Conservation (phyloP, 1,140 invertebrate genomes). For the Bombus sibiricus region DNA sequence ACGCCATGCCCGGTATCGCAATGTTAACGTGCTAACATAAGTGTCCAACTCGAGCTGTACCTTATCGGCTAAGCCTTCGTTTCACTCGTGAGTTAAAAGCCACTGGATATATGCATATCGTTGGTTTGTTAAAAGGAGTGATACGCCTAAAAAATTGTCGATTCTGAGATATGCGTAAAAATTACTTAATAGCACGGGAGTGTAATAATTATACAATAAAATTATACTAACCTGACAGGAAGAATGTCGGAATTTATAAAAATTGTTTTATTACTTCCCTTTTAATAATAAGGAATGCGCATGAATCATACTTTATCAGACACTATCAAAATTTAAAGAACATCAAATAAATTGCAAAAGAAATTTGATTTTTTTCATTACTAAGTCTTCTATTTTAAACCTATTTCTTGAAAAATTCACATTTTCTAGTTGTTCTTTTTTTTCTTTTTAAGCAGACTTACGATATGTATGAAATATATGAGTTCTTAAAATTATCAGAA, state of each 20-base stretch:
- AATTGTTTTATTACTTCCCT: background rate
- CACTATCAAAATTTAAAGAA: background rate
- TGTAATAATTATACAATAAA: background rate
- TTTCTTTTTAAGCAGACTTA: background rate
- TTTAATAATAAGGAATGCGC: background rate
- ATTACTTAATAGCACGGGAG: background rate
- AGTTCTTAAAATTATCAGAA: background rate
- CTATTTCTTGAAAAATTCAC: background rate
- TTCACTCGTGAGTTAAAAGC: conserved; percentile 43
- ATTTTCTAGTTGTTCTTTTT: background rate
- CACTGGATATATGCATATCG: background rate
- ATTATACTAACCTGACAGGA: background rate
- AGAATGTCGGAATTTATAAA: background rate
- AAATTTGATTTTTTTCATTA: background rate
- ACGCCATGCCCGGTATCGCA: conserved; percentile 34
- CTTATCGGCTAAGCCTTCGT: conserved; percentile 45
- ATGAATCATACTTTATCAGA: background rate
- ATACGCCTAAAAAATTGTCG: background rate
- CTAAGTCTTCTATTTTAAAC: background rate
- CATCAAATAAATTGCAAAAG: background rate
- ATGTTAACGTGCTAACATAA: conserved; percentile 51
- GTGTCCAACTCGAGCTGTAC: conserved; percentile 50
- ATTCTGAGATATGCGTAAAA: background rate
- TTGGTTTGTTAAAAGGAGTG: background rate
- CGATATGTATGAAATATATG: too few relatives aligned